Conservation (phyloP, 2,888 invertebrate species). For the Ctenicera cuprea region DNA sequence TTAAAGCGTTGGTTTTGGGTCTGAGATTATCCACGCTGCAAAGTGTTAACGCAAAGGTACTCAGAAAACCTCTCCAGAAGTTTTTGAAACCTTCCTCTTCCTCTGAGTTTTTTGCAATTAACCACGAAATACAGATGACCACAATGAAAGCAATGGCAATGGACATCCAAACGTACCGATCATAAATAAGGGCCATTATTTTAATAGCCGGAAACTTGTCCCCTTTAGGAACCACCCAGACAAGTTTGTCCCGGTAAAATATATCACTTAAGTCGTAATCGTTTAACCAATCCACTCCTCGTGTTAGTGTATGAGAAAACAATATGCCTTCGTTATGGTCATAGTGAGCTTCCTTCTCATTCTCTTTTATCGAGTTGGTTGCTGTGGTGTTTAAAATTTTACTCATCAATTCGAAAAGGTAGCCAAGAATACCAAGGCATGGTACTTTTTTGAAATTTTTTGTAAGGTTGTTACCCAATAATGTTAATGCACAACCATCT, state of each 20-base stretch:
- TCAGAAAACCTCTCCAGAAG: background rate
- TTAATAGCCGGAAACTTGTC: background rate
- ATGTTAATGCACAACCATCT: background rate
- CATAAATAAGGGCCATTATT: background rate
- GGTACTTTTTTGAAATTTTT: background rate
- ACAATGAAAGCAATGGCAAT: background rate
- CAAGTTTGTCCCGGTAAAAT: background rate
- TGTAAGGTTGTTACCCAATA: background rate
- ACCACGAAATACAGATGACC: background rate
- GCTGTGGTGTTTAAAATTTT: background rate
- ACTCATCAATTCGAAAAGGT: background rate
- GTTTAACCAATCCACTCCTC: background rate
- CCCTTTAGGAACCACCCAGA: conserved; percentile 4
- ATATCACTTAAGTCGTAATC: conserved; percentile 6
- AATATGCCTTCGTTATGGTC: background rate
- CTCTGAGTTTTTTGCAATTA: background rate
- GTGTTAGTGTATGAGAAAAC: background rate
- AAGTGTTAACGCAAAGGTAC: background rate
- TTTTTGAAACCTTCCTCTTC: background rate
- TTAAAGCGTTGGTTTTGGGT: background rate
- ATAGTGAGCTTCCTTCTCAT: background rate
- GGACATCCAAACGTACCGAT: background rate
- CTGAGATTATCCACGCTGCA: background rate
- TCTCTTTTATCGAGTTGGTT: background rate
- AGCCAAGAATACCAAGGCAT: background rate